Percentiles rank a stretch among this genome's conserved stretches.
These are phyloP conservation scores for Aphrophora alni DNA, from an alignment of 2,888 invertebrate species.

Conservation along the genomic window DNA sequence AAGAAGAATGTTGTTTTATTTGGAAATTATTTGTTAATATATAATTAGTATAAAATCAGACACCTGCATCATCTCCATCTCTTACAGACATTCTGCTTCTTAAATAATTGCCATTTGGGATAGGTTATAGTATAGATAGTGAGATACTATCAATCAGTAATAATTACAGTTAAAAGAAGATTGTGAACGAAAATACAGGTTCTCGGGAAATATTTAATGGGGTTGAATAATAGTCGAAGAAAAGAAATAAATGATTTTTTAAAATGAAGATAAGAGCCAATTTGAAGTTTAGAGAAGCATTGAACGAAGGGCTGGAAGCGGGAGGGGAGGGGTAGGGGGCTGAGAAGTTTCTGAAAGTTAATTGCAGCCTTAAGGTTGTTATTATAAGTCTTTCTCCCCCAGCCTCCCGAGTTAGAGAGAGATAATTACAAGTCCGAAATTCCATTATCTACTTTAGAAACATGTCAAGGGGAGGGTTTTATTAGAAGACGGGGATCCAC, in stretches of 20 bases:
- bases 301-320: not conserved
- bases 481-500: constrained; percentile 28
- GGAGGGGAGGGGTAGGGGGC: constrained; percentile 12
- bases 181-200: not conserved
- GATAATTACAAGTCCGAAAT: constrained; percentile 37
- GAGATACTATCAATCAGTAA: not conserved
- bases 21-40: too few relatives aligned
- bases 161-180: not conserved
- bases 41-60: too few relatives aligned
- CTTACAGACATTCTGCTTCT: too few relatives aligned
- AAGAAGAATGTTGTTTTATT: too few relatives aligned
- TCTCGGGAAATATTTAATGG: not conserved
- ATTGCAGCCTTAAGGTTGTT: constrained; percentile 36
- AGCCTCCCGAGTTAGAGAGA: not conserved
- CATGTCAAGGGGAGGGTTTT: constrained; percentile 15
- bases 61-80: too few relatives aligned
- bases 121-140: too few relatives aligned
- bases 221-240: not conserved
- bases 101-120: too few relatives aligned
- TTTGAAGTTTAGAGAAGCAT: constrained; percentile 15
- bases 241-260: not conserved
- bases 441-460: constrained; percentile 34
- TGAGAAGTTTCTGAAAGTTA: constrained; percentile 25
- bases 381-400: constrained; percentile 28
- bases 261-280: constrained; percentile 26